Percentiles rank a stretch among this genome's conserved stretches.
These are phyloP conservation scores for Drosophila longiperda DNA, from an alignment of 2,888 invertebrate species.

Conservation along the genomic window DNA sequence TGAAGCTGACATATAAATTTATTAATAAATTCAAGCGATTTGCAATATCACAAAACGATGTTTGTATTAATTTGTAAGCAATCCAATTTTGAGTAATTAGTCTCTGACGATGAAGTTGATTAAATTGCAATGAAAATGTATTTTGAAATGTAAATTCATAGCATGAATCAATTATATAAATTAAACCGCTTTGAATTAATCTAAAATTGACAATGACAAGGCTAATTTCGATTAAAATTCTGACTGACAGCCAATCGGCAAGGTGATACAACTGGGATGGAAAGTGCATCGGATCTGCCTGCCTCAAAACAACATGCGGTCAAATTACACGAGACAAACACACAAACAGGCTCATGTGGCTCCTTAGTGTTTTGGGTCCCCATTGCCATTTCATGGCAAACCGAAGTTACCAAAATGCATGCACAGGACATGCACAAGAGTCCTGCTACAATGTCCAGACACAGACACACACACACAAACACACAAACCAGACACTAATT, in stretches of 20 bases:
- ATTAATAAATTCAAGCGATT: not conserved
- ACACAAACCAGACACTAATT: constrained; percentile 48
- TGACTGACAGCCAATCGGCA: constrained; percentile 12
- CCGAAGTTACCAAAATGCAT: constrained; percentile 27
- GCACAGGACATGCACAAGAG: constrained; percentile 29
- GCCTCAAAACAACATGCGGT: constrained; percentile 59
- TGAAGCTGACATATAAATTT: not conserved
- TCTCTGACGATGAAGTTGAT: not conserved
- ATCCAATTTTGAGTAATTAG: constrained; percentile 30
- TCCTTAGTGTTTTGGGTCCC: constrained; percentile 2
- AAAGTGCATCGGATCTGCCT: constrained; percentile 20
- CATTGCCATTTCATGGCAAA: constrained; percentile 37
- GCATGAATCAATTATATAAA: constrained; percentile 57
- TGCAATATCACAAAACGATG: too few relatives aligned
- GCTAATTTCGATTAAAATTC: constrained; percentile 56
- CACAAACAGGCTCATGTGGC: constrained; percentile 11
- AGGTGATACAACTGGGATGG: not conserved
- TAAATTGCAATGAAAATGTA: constrained; percentile 21
- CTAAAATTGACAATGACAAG: constrained; percentile 38
- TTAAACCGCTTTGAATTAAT: constrained; percentile 52
- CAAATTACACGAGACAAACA: constrained; percentile 55
- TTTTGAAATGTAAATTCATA: constrained; percentile 9
- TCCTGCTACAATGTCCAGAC: constrained; percentile 13
- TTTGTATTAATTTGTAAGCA: not conserved
- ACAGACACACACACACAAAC: constrained; percentile 12